These are phyloP conservation scores for Tor tambroides DNA, from an alignment of 2,113 vertebrate species.

Conservation along the genomic window DNA sequence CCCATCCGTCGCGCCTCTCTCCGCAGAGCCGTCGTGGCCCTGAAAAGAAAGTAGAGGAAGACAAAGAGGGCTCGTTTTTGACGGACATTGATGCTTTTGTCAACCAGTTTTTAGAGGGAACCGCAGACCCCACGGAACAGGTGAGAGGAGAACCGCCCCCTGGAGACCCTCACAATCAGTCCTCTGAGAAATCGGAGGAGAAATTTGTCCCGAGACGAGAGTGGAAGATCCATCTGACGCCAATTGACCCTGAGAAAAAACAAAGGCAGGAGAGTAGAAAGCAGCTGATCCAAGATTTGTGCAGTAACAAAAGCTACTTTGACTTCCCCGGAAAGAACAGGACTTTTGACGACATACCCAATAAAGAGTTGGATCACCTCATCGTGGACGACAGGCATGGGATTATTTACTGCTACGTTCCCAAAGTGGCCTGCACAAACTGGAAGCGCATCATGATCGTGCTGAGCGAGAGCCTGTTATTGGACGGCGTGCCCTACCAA, in stretches of 20 bases:
- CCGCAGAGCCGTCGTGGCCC: conserved; percentile 58
- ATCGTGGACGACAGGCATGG: conserved; percentile 97
- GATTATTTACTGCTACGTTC: conserved; percentile 96
- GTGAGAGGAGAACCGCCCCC: conserved; percentile 57
- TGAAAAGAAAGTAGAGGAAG: not conserved
- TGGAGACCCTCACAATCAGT: conserved; percentile 71
- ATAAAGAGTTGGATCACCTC: conserved; percentile 93
- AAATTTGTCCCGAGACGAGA: conserved; percentile 87
- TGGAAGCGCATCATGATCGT: conserved; percentile 99
- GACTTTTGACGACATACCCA: conserved; percentile 96
- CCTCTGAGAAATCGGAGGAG: conserved; percentile 76
- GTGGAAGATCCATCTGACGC: conserved; percentile 84
- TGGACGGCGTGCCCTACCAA: conserved; percentile 83
- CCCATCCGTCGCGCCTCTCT: conserved; percentile 71
- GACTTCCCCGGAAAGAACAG: conserved; percentile 89
- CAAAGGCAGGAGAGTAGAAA: conserved; percentile 83
- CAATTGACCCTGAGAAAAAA: conserved; percentile 75
- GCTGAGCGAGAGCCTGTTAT: conserved; percentile 88
- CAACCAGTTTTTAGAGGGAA: conserved; percentile 81
- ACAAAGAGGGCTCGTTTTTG: conserved; percentile 69
- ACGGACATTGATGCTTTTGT: conserved; percentile 86
- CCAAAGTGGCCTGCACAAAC: conserved; percentile 97
- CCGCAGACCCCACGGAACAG: conserved; percentile 77
- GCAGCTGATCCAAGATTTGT: conserved; percentile 79
- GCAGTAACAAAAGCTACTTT: conserved; percentile 83